Conservation (phyloP, 2,888 invertebrate species). For the Stenotaenia linearis region DNA sequence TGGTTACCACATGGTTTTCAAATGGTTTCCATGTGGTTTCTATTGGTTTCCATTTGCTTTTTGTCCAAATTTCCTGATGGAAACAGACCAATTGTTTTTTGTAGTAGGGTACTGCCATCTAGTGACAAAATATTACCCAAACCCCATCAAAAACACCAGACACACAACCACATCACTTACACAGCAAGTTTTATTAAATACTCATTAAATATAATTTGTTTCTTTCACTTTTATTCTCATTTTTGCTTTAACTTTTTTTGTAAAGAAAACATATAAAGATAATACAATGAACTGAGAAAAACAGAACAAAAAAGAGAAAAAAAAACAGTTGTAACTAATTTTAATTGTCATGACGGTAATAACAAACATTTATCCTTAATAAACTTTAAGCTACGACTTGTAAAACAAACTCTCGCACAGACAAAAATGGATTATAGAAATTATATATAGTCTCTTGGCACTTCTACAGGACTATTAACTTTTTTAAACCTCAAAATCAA, state of each 20-base stretch:
- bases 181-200: neutral
- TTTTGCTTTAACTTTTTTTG: neutral
- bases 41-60: no score
- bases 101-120: no score
- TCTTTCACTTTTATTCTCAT: neutral
- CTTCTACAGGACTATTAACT: neutral
- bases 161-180: no score
- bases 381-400: neutral
- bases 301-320: no score
- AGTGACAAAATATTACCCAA: no score
- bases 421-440: neutral
- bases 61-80: no score
- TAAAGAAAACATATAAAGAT: neutral
- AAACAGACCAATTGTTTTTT: no score
- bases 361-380: neutral
- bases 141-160: no score
- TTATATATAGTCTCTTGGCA: neutral
- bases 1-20: no score
- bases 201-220: neutral
- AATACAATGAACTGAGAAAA: neutral
- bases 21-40: no score
- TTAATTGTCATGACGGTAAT: neutral
- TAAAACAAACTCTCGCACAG: neutral
- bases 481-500: neutral
- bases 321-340: neutral